Evolutionary conservation across 2,888 invertebrate species (phyloP).

Genomic region (Acrobasis consociella): DNA sequence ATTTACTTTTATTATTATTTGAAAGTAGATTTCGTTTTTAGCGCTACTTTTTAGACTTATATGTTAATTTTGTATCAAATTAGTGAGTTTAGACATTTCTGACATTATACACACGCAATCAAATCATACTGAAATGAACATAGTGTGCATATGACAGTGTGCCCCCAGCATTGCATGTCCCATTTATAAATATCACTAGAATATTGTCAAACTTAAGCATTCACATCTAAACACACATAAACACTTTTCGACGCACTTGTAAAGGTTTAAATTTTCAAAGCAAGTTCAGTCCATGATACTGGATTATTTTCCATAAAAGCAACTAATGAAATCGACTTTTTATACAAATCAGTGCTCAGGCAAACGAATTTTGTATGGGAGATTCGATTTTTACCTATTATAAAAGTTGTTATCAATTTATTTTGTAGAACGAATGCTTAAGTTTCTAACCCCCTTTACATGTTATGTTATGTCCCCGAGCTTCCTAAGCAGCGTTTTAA

Average conservation of each 20-base stretch:
- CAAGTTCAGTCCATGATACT: too few relatives aligned
- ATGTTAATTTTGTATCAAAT: neutral
- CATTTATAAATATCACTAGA: conserved; percentile 39
- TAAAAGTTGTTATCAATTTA: too few relatives aligned
- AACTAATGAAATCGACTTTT: too few relatives aligned
- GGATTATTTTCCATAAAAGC: too few relatives aligned
- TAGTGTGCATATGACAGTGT: conserved; percentile 41
- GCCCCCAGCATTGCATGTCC: conserved; percentile 64
- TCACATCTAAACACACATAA: neutral
- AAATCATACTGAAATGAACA: neutral
- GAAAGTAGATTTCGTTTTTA: neutral
- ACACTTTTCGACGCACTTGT: too few relatives aligned
- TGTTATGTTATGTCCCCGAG: conserved; percentile 17
- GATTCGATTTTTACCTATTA: too few relatives aligned
- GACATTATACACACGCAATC: neutral
- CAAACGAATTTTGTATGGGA: too few relatives aligned
- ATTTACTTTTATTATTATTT: too few relatives aligned
- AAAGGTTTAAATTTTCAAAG: too few relatives aligned
- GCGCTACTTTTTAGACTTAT: neutral
- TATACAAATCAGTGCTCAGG: too few relatives aligned
- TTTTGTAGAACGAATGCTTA: neutral
- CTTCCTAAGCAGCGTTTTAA: conserved; percentile 28
- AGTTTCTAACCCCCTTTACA: neutral
- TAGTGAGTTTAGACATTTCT: neutral
- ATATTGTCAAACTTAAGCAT: conserved; percentile 4